Conservation (phyloP, 2,113 vertebrate genomes). For the Coptodon bakossiorum region DNA sequence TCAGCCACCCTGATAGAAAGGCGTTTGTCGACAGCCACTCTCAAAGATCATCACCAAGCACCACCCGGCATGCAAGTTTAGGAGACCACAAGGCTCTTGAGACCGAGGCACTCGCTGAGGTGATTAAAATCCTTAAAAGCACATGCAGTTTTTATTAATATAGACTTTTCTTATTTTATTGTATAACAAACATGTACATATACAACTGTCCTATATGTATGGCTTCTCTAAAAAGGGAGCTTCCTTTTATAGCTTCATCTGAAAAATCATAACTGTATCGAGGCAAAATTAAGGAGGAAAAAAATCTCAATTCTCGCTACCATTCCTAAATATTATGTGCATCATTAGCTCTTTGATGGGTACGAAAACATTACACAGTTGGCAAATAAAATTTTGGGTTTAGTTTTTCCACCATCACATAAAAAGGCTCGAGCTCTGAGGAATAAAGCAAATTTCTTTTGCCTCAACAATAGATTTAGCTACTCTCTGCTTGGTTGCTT, state of each 20-base stretch:
- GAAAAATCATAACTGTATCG: not conserved
- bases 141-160: not conserved
- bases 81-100: slow-evolving; percentile 96
- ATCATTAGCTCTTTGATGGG: not conserved
- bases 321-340: not conserved
- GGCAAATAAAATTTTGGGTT: not conserved
- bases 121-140: not conserved
- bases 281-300: not conserved
- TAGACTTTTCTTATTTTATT: not conserved
- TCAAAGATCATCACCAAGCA: slow-evolving; percentile 77
- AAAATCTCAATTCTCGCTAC: not conserved
- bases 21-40: slow-evolving; percentile 80
- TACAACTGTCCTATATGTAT: not conserved
- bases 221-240: not conserved
- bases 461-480: not conserved
- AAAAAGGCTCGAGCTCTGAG: not conserved
- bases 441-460: not conserved
- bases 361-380: not conserved
- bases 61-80: slow-evolving; percentile 88
- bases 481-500: not conserved
- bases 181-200: not conserved
- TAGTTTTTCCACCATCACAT: not conserved
- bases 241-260: not conserved
- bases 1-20: slow-evolving; percentile 91
- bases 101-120: slow-evolving; percentile 93